Evolutionary conservation across 2,797 vertebrate species (phyloP).

Genomic region (Telmatherina bonti): DNA sequence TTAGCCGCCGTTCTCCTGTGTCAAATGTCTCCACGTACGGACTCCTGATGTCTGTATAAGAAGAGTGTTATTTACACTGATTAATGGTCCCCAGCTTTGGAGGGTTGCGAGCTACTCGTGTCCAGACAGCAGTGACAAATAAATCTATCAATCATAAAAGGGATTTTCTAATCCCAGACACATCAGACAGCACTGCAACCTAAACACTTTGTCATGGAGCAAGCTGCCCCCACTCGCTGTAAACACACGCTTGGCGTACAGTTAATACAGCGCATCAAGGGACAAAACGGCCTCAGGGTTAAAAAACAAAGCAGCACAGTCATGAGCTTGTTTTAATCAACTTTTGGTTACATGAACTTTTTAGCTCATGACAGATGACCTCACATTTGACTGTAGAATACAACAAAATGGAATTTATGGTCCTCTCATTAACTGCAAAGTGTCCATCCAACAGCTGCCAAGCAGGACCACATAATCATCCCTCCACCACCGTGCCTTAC

Average conservation of each 20-base stretch:
- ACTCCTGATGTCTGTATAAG: slow-evolving; percentile 80
- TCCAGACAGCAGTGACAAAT: slow-evolving; percentile 82
- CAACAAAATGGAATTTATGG: background rate
- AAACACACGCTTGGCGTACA: slow-evolving; percentile 61
- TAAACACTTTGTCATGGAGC: slow-evolving; percentile 78
- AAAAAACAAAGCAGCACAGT: background rate
- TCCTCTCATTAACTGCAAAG: background rate
- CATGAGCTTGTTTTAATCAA: background rate
- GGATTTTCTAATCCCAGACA: slow-evolving; percentile 78
- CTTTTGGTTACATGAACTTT: background rate
- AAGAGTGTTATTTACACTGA: slow-evolving; percentile 81
- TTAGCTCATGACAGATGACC: background rate
- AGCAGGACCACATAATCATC: background rate
- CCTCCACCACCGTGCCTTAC: background rate
- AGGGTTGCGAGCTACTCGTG: slow-evolving; percentile 65
- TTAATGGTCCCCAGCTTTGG: slow-evolving; percentile 80
- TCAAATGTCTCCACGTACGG: slow-evolving; percentile 70
- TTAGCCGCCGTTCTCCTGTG: slow-evolving; percentile 39
- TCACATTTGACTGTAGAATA: background rate
- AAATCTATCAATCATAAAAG: slow-evolving; percentile 84
- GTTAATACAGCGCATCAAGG: slow-evolving; percentile 66
- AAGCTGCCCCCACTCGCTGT: slow-evolving; percentile 30
- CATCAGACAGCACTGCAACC: slow-evolving; percentile 78
- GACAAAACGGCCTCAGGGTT: slow-evolving; percentile 24
- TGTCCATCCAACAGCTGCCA: no score